phyloP scores from a whole-genome alignment of 2,888 invertebrate species.

The Callimorpha dominula region DNA sequence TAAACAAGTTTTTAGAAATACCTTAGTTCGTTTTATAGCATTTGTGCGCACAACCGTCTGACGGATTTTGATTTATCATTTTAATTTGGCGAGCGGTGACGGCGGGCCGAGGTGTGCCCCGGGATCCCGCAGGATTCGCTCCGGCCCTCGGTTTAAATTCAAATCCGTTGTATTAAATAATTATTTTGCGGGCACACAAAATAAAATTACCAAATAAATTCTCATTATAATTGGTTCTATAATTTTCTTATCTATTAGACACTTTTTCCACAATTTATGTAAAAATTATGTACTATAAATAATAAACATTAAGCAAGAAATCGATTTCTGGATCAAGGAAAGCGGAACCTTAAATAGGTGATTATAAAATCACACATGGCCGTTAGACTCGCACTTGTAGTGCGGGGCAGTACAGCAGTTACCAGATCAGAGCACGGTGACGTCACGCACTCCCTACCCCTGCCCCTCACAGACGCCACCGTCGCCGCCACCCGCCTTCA shows the following conservation, averaged over 20 bases:
- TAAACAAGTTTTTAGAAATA: slow-evolving; percentile 52
- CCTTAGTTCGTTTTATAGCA: slow-evolving; percentile 54
- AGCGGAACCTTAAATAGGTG: slow-evolving; percentile 48
- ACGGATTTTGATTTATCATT: slow-evolving; percentile 85
- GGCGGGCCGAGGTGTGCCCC: slow-evolving; percentile 70
- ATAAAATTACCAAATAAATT: slow-evolving; percentile 61
- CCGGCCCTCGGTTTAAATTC: slow-evolving; percentile 72
- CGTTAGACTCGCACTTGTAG: too few species aligned
- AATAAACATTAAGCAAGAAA: slow-evolving; percentile 28
- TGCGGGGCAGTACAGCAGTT: slow-evolving; percentile 45
- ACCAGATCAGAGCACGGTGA: slow-evolving; percentile 65
- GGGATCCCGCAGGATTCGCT: slow-evolving; percentile 65
- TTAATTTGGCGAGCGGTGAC: slow-evolving; percentile 81
- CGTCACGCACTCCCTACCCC: slow-evolving; percentile 68
- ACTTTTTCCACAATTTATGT: slow-evolving; percentile 23
- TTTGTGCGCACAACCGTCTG: slow-evolving; percentile 62
- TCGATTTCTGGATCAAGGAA: slow-evolving; percentile 36
- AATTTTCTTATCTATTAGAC: slow-evolving; percentile 32
- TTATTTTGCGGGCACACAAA: slow-evolving; percentile 65
- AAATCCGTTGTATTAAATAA: slow-evolving; percentile 76
- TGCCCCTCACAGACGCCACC: slow-evolving; percentile 51
- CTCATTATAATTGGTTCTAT: slow-evolving; percentile 36
- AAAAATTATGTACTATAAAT: slow-evolving; percentile 27
- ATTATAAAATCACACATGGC: slow-evolving; percentile 56
- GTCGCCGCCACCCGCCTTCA: slow-evolving; percentile 76